Evolutionary conservation across 2,888 invertebrate species (phyloP), one percentile per base, ranked within the genome.

Genomic region (Pegoplata infirma): DNA sequence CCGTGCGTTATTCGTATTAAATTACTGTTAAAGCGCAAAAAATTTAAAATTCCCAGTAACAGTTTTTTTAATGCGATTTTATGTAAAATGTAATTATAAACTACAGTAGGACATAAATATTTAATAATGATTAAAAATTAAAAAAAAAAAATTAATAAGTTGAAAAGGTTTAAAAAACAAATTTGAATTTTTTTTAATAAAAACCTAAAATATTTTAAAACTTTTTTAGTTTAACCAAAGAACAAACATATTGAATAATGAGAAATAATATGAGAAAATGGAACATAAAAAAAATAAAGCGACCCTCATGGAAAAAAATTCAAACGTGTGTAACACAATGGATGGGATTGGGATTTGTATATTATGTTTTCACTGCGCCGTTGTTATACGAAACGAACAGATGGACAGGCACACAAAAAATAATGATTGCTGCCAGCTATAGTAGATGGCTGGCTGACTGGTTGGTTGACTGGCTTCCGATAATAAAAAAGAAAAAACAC

Each of bases 281-380:
- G 53, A 76, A 71, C 76, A 59, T 32, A 71, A 51, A 69, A 76
- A 75, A 76, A 66, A 76, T 71, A n/a, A n/a, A 76, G 71, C 76
- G 76, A 76, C 76, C 76, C 76, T 71, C 71, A 76, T 76, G 64
- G 76, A 76, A 76, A 76, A 76, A 59, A 64, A 64, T 76, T 59
- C 36, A 47, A 69, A 66, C 44, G 51, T 53, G 17, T 64, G 64
- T 19, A 40, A 14, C 23, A 59, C 49, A 59, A 25, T 58, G 16
- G 19, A 66, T 71, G 58, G 59, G 46, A 76, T 76, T 58, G 51
- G 21, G 21, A 25, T 63, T 63, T 63, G 14, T 19, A 58, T 58
- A 14, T 49, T n/a, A 36, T 59, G 44, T 59, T 17, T 59, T 28
- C 19, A 14, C 55, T 19, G 17, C 23, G 25, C 8, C 51, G 16